Percentiles rank a stretch among this genome's conserved stretches.
These are phyloP conservation scores for Cryptocheilus praepositus DNA, from an alignment of 2,888 invertebrate species.

Conservation along the genomic window DNA sequence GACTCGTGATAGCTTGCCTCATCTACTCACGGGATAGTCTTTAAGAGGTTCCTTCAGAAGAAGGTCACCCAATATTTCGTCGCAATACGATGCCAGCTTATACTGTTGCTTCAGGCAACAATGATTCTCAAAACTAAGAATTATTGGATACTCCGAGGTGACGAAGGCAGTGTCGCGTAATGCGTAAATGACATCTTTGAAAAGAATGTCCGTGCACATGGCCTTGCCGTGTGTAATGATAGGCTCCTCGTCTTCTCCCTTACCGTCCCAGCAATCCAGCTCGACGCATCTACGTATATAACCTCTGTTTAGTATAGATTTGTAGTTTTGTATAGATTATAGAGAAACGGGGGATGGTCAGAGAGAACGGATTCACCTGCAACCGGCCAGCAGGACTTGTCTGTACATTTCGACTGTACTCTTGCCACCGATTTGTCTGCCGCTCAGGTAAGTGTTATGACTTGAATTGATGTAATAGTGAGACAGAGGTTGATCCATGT, in stretches of 20 bases:
- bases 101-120: constrained; percentile 81
- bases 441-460: constrained; percentile 80
- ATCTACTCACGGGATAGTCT: constrained; percentile 76
- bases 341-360: too few relatives aligned
- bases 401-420: constrained; percentile 83
- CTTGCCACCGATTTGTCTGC: constrained; percentile 82
- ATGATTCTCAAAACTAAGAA: constrained; percentile 84
- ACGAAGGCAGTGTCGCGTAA: constrained; percentile 83
- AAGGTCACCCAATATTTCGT: constrained; percentile 82
- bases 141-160: constrained; percentile 81
- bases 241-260: constrained; percentile 81
- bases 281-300: constrained; percentile 81
- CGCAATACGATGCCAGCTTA: constrained; percentile 83
- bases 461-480: constrained; percentile 85
- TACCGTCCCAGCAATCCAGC: constrained; percentile 84
- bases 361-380: constrained; percentile 65
- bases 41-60: constrained; percentile 79
- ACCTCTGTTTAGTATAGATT: too few relatives aligned
- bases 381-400: constrained; percentile 70
- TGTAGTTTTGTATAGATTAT: not conserved
- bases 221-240: constrained; percentile 86
- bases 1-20: too few relatives aligned
- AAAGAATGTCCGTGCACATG: constrained; percentile 83
- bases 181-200: constrained; percentile 80
- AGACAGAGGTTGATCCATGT: constrained; percentile 83